Evolutionary conservation across 2,797 vertebrate genomes (phyloP).

Genomic region (Choloepus didactylus): DNA sequence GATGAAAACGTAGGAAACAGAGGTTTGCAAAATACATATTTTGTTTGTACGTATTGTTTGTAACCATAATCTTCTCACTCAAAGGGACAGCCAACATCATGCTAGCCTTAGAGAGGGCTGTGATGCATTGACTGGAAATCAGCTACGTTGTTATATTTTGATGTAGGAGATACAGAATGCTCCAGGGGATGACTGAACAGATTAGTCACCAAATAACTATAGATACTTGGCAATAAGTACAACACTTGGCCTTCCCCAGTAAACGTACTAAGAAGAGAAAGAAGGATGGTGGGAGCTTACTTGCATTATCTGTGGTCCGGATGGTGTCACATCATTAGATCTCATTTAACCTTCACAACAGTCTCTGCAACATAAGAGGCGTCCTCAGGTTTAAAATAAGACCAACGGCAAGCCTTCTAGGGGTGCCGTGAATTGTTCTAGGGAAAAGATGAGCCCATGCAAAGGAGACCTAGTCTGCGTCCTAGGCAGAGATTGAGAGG

Average conservation of each 20-base stretch:
- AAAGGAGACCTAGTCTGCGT: not conserved
- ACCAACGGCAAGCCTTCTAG: not conserved
- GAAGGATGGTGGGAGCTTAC: not conserved
- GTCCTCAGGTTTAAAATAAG: not conserved
- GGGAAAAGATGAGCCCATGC: not conserved
- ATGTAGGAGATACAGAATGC: not conserved
- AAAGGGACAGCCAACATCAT: not conserved
- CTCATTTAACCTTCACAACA: not conserved
- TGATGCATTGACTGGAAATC: not conserved
- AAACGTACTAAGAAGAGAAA: constrained; percentile 27
- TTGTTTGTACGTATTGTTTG: not conserved
- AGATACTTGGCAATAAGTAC: not conserved
- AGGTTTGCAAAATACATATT: not conserved
- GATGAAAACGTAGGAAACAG: not conserved
- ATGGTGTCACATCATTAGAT: not conserved
- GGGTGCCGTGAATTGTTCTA: not conserved
- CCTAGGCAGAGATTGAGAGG: not conserved
- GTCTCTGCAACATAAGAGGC: not conserved
- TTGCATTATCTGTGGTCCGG: not conserved
- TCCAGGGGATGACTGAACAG: not conserved
- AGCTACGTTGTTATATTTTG: not conserved
- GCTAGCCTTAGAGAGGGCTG: not conserved
- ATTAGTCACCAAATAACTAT: not conserved
- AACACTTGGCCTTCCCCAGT: not conserved
- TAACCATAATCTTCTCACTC: not conserved